Evolutionary conservation across 2,113 vertebrate species (phyloP).

Genomic region (Cygnus buccinator): DNA sequence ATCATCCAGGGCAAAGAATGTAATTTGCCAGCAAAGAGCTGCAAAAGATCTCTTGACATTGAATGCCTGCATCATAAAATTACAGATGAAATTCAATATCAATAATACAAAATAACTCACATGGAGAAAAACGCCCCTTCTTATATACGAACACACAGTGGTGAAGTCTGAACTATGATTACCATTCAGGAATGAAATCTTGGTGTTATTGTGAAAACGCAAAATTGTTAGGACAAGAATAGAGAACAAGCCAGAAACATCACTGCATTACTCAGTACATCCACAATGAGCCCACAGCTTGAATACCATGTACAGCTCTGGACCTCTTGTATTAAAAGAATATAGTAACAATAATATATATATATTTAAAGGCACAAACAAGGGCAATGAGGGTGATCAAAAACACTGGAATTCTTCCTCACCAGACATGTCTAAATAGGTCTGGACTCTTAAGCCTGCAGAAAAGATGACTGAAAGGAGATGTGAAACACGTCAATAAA

Average conservation of each 20-base stretch:
- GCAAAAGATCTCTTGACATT: constrained; percentile 31
- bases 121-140: not conserved
- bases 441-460: not conserved
- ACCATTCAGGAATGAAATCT: not conserved
- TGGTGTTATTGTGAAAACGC: not conserved
- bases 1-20: constrained; percentile 48
- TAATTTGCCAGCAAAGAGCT: constrained; percentile 50
- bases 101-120: not conserved
- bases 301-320: not conserved
- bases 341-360: not conserved
- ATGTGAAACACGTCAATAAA: not conserved
- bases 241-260: constrained; percentile 3
- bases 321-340: not conserved
- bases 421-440: not conserved
- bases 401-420: not conserved
- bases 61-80: constrained; percentile 35
- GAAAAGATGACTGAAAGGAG: not conserved
- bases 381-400: not conserved
- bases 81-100: constrained; percentile 17
- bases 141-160: not conserved
- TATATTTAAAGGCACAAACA: not conserved
- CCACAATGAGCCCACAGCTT: not conserved
- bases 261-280: not conserved
- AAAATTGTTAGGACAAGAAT: not conserved
- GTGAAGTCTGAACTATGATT: not conserved